Conservation (phyloP, 2,113 vertebrate genomes). For the Peromyscus californicus region DNA sequence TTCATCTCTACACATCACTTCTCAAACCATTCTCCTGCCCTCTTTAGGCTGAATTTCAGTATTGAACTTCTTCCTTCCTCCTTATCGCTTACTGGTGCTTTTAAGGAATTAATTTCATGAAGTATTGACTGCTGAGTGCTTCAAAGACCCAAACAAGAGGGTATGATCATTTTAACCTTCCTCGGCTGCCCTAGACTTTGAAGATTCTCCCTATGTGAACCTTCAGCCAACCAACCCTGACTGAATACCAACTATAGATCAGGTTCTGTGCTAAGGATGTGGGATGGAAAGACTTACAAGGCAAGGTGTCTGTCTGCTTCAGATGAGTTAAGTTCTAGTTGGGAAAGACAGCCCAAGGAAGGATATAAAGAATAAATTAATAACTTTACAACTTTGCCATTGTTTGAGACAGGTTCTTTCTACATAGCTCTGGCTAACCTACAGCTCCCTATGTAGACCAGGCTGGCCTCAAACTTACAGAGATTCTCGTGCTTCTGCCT, state of each 20-base stretch:
- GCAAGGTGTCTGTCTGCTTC: neutral
- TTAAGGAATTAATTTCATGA: slow-evolving; percentile 45
- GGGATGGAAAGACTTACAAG: neutral
- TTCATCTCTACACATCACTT: neutral
- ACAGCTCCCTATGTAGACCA: neutral
- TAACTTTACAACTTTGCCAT: neutral
- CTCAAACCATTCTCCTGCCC: slow-evolving; percentile 65
- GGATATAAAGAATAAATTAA: neutral
- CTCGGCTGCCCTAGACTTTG: neutral
- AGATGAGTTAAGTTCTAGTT: neutral
- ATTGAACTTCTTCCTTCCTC: slow-evolving; percentile 15
- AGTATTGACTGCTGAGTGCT: neutral
- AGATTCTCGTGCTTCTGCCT: neutral
- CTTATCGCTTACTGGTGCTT: slow-evolving; percentile 14
- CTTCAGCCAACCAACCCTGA: neutral
- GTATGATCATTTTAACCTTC: neutral
- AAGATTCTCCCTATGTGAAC: neutral
- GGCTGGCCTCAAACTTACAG: neutral
- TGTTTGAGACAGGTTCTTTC: neutral
- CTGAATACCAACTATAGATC: neutral
- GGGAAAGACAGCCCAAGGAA: neutral
- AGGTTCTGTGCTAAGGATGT: neutral
- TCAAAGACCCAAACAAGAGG: neutral
- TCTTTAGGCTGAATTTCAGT: slow-evolving; percentile 64
- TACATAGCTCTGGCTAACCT: neutral